A percentile compares a stretch with the other conserved stretches of the same genome.
These are phyloP conservation scores for Aphrophora alni DNA, from an alignment of 2,888 invertebrate species.

Conservation along the genomic window DNA sequence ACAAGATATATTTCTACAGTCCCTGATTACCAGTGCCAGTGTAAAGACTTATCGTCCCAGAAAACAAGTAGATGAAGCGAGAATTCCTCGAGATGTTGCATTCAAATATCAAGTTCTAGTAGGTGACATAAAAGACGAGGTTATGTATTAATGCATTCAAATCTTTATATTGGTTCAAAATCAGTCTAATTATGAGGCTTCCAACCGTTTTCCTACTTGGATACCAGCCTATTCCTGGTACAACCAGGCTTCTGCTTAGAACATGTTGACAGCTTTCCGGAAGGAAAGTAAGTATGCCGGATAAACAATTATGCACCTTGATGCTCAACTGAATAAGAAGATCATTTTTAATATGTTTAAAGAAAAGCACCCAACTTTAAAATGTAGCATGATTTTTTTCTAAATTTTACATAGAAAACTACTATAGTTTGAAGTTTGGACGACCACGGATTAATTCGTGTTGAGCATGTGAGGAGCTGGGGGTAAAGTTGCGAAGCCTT, in stretches of 20 bases:
- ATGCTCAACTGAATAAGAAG: no score
- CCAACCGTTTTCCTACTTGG: constrained; percentile 10
- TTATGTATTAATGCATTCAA: constrained; percentile 30
- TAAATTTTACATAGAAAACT: no score
- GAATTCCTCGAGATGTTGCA: constrained; percentile 1
- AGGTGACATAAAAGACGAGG: constrained; percentile 20
- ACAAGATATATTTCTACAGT: constrained; percentile 17
- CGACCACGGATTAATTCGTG: constrained; percentile 42
- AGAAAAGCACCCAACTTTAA: no score
- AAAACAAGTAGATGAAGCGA: constrained; percentile 13
- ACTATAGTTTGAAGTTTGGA: constrained; percentile 26
- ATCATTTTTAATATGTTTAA: no score
- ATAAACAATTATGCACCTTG: background rate
- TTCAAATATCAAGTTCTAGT: constrained; percentile 22
- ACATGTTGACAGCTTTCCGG: constrained; percentile 18
- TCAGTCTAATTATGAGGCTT: constrained; percentile 22
- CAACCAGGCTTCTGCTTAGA: constrained; percentile 6
- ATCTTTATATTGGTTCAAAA: constrained; percentile 23
- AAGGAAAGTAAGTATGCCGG: constrained; percentile 25
- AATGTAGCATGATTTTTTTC: no score
- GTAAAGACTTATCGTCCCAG: constrained; percentile 6
- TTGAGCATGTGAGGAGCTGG: constrained; percentile 45
- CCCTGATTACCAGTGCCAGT: background rate
- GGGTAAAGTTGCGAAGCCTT: constrained; percentile 43
- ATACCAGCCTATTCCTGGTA: constrained; percentile 17